Evolutionary conservation across 2,113 vertebrate species (phyloP).

Genomic region (Microcebus jonahi): DNA sequence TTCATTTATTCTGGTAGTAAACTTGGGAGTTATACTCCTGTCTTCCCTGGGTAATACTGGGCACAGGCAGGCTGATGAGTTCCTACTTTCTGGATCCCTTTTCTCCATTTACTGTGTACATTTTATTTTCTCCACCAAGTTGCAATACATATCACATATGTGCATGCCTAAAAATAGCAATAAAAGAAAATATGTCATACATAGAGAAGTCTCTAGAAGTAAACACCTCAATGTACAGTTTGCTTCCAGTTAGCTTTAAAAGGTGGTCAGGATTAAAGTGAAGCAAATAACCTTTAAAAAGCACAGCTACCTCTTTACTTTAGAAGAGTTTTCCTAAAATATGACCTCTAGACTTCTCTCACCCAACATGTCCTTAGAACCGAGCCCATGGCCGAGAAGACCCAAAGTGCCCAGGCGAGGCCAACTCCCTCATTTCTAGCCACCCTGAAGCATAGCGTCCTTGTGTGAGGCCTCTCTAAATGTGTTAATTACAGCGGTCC

Average conservation of each 20-base stretch:
- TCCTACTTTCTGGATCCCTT: background rate
- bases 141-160: background rate
- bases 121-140: slow-evolving; percentile 1
- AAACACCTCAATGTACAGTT: background rate
- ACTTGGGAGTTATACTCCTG: background rate
- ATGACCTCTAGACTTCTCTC: background rate
- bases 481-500: background rate
- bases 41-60: background rate
- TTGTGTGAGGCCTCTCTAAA: background rate
- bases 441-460: background rate
- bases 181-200: background rate
- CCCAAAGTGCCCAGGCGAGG: background rate
- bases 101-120: background rate
- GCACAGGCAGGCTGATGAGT: background rate
- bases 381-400: background rate
- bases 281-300: slow-evolving; percentile 21
- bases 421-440: background rate
- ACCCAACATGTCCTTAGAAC: background rate
- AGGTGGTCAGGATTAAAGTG: background rate
- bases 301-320: background rate
- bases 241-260: background rate
- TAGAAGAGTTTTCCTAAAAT: background rate
- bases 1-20: slow-evolving; percentile 13
- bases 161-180: background rate
- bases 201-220: background rate